phyloP scores from a whole-genome alignment of 2,113 vertebrate genomes.

The Heterotis niloticus region DNA sequence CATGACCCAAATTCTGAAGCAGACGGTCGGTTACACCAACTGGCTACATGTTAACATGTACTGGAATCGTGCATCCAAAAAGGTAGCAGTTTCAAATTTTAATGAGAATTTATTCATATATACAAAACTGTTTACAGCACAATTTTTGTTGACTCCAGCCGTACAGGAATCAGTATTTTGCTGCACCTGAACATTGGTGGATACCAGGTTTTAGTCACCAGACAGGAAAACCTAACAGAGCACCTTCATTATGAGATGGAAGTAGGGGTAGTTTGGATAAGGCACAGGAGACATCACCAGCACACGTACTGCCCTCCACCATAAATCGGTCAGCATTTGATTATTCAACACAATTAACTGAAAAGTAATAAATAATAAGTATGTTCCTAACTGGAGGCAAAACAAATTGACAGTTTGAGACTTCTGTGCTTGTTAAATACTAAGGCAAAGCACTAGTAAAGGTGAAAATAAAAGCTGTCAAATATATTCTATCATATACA shows the following conservation, averaged over 20 bases:
- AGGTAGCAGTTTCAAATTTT: constrained; percentile 28
- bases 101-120: constrained; percentile 66
- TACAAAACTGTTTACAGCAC: constrained; percentile 74
- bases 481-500: constrained; percentile 29
- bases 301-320: constrained; percentile 27
- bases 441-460: constrained; percentile 27
- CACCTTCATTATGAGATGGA: constrained; percentile 57
- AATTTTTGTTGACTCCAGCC: constrained; percentile 52
- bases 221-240: constrained; percentile 48
- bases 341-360: constrained; percentile 46
- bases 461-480: constrained; percentile 29
- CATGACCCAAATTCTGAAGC: too few relatives aligned
- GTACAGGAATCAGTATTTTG: constrained; percentile 42
- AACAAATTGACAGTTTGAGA: constrained; percentile 1
- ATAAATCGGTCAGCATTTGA: constrained; percentile 40
- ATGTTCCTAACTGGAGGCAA: constrained; percentile 26
- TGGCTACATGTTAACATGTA: too few relatives aligned
- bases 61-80: background rate
- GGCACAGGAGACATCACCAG: constrained; percentile 64
- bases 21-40: too few relatives aligned
- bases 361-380: constrained; percentile 41
- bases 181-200: constrained; percentile 42
- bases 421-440: constrained; percentile 33
- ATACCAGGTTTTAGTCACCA: constrained; percentile 53
- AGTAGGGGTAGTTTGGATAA: constrained; percentile 45